Evolutionary conservation across 2,888 invertebrate species (phyloP).

Genomic region (Pardosa pseudoannulata): DNA sequence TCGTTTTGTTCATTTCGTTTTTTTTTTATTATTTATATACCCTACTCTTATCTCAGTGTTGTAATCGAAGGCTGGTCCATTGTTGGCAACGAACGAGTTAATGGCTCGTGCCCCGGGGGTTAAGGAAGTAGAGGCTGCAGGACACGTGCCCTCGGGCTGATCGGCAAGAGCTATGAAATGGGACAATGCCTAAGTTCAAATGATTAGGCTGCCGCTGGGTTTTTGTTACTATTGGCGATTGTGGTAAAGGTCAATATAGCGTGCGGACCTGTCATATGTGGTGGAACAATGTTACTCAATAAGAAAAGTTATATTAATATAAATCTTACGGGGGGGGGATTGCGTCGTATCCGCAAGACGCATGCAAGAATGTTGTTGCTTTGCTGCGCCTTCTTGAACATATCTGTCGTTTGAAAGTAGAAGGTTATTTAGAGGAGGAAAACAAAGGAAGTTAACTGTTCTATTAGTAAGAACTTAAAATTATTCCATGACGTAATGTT

Average conservation of each 20-base stretch:
- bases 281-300: neutral
- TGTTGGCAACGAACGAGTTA: slow-evolving; percentile 40
- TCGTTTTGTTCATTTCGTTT: neutral
- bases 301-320: neutral
- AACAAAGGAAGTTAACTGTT: too few species aligned
- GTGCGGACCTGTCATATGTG: neutral
- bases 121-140: slow-evolving; percentile 35
- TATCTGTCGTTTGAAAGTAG: too few species aligned
- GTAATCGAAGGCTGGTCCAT: slow-evolving; percentile 57
- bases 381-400: too few species aligned
- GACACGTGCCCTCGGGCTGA: slow-evolving; percentile 46
- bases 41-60: slow-evolving; percentile 24
- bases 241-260: slow-evolving; percentile 6
- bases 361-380: too few species aligned
- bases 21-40: too few species aligned
- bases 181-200: slow-evolving; percentile 14
- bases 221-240: neutral
- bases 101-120: slow-evolving; percentile 41
- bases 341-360: too few species aligned
- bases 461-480: too few species aligned
- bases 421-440: too few species aligned
- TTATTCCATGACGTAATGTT: too few species aligned
- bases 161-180: neutral
- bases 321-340: neutral
- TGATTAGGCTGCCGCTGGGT: neutral